phyloP scores from a whole-genome alignment of 2,797 vertebrate genomes.

The Micromesistius poutassou region DNA sequence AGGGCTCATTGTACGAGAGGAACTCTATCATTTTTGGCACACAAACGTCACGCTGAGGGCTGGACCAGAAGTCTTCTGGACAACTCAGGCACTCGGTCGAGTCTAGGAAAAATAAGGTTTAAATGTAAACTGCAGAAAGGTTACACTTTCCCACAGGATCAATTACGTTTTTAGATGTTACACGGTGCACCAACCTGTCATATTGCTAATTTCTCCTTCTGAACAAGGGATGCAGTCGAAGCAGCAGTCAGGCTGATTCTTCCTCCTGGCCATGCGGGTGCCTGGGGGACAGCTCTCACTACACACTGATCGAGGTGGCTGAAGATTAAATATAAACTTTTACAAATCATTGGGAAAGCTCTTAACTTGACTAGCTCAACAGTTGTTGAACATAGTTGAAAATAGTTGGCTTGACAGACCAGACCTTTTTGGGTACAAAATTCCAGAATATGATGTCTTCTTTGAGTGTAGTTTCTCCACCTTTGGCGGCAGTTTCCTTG shows the following conservation, averaged over 20 bases:
- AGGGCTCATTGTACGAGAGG: conserved; percentile 69
- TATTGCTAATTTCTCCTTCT: conserved; percentile 69
- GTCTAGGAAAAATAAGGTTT: conserved; percentile 40
- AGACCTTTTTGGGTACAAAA: conserved; percentile 48
- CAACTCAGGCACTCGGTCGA: conserved; percentile 62
- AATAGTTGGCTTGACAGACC: neutral
- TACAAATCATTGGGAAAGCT: neutral
- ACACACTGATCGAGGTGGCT: conserved; percentile 69
- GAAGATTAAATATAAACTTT: neutral
- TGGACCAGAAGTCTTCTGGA: conserved; percentile 62
- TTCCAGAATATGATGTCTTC: conserved; percentile 68
- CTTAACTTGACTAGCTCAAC: neutral
- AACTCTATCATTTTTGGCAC: conserved; percentile 66
- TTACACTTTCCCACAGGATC: neutral
- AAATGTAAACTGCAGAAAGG: neutral
- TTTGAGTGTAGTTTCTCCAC: conserved; percentile 52
- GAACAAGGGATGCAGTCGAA: conserved; percentile 71
- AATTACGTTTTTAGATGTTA: neutral
- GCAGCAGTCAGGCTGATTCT: conserved; percentile 66
- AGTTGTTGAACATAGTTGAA: neutral
- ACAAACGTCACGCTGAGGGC: conserved; percentile 44
- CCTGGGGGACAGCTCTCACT: conserved; percentile 68
- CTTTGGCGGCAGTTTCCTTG: conserved; percentile 39
- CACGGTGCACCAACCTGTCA: conserved; percentile 65
- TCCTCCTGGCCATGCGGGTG: conserved; percentile 56